Conservation (phyloP, 2,888 invertebrate species). For the Phortica okadai region DNA sequence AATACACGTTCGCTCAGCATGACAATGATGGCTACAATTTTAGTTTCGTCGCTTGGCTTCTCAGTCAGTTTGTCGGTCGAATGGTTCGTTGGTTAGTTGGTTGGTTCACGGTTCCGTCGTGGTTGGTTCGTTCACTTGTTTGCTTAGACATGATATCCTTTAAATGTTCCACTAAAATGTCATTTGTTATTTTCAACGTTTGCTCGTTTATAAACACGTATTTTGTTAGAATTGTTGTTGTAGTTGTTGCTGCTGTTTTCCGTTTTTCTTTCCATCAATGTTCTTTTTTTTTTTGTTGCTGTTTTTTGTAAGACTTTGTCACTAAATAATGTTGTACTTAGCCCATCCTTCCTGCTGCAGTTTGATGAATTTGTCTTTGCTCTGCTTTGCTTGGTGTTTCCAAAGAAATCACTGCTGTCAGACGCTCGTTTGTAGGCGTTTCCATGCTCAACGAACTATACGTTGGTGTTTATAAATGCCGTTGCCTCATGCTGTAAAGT, state of each 20-base stretch:
- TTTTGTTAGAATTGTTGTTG: not conserved
- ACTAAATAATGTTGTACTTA: slow-evolving; percentile 17
- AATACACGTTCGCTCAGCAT: slow-evolving; percentile 14
- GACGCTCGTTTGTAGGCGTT: slow-evolving; percentile 15
- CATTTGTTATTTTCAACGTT: slow-evolving; percentile 23
- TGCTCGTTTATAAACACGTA: not conserved
- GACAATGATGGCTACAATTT: slow-evolving; percentile 7
- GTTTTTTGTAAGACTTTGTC: not conserved
- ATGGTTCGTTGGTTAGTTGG: no score
- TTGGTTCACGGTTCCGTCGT: not conserved
- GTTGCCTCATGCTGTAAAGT: slow-evolving; percentile 18
- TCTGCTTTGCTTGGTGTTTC: not conserved
- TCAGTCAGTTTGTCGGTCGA: no score
- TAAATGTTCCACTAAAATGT: slow-evolving; percentile 6
- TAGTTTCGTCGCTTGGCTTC: slow-evolving; percentile 1
- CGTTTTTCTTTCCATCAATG: not conserved
- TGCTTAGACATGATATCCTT: slow-evolving; percentile 6
- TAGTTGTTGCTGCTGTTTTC: not conserved
- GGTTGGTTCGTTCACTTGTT: not conserved
- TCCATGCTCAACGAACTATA: not conserved
- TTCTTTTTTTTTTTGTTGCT: not conserved
- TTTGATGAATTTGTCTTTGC: not conserved
- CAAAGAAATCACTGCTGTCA: not conserved
- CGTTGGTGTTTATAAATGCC: not conserved
- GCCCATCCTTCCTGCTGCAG: not conserved